A percentile compares a stretch with the other conserved stretches of the same genome.
phyloP scores from a whole-genome alignment of 2,888 invertebrate species.

The Eledone cirrhosa region DNA sequence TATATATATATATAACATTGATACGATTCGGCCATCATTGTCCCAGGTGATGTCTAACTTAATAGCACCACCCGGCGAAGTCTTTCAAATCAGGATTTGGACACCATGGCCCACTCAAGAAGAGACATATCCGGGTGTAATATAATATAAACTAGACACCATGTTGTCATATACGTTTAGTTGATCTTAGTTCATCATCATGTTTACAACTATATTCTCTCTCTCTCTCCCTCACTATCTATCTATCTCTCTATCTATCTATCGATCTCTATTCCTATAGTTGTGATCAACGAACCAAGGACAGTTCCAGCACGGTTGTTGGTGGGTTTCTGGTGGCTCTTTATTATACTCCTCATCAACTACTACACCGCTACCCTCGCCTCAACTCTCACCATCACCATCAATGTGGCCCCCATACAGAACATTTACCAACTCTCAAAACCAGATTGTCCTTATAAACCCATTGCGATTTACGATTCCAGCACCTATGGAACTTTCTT shows the following conservation, averaged over 20 bases:
- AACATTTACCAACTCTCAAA: neutral
- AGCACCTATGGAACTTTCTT: conserved; percentile 11
- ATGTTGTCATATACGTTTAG: too few relatives aligned
- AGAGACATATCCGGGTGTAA: too few relatives aligned
- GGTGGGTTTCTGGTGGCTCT: conserved; percentile 22
- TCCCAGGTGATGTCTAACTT: too few relatives aligned
- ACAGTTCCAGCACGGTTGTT: neutral
- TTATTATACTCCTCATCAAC: conserved; percentile 1
- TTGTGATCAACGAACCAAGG: neutral
- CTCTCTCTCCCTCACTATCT: too few relatives aligned
- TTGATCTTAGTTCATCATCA: too few relatives aligned
- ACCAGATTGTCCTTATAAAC: neutral
- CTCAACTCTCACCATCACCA: neutral
- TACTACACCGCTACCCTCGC: conserved; percentile 17
- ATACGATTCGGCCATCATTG: neutral
- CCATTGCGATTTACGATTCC: neutral
- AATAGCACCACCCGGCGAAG: too few relatives aligned
- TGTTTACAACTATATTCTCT: too few relatives aligned
- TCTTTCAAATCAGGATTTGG: too few relatives aligned
- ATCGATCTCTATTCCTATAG: too few relatives aligned
- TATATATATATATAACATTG: neutral
- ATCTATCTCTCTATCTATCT: too few relatives aligned
- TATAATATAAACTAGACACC: too few relatives aligned
- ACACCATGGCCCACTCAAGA: too few relatives aligned
- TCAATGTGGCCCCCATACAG: neutral